These are phyloP conservation scores for Sarcophilus harrisii DNA, from an alignment of 2,797 vertebrate genomes.

Conservation along the genomic window DNA sequence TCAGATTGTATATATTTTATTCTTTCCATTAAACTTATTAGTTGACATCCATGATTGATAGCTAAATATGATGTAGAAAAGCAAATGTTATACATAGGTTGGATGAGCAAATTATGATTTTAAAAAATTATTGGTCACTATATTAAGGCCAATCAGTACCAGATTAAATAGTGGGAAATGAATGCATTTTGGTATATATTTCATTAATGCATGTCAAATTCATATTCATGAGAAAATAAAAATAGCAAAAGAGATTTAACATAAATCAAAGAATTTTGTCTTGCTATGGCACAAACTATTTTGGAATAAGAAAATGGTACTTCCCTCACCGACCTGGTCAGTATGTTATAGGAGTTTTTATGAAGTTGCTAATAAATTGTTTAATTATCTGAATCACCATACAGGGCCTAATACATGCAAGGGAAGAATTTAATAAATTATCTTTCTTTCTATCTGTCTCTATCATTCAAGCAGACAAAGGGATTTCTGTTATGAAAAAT, in stretches of 20 bases:
- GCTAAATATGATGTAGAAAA: not conserved
- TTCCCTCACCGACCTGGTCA: not conserved
- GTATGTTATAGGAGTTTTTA: not conserved
- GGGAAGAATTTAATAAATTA: not conserved
- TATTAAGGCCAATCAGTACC: not conserved
- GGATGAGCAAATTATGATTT: not conserved
- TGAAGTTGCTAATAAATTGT: not conserved
- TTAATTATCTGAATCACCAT: not conserved
- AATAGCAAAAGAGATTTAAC: not conserved
- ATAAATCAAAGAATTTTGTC: not conserved
- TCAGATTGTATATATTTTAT: not conserved
- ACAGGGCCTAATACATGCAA: not conserved
- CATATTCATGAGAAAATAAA: not conserved
- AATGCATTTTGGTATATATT: not conserved
- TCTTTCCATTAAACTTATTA: not conserved
- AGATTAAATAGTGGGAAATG: not conserved
- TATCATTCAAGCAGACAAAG: not conserved
- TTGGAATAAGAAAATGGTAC: not conserved
- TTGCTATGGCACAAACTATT: not conserved
- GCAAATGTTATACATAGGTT: not conserved
- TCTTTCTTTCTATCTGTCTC: not conserved
- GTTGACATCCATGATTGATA: not conserved
- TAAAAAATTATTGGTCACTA: not conserved
- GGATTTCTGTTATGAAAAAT: not conserved
- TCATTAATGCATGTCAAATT: not conserved